Evolutionary conservation across 2,888 invertebrate species (phyloP).

Genomic region (Acrobasis suavella): DNA sequence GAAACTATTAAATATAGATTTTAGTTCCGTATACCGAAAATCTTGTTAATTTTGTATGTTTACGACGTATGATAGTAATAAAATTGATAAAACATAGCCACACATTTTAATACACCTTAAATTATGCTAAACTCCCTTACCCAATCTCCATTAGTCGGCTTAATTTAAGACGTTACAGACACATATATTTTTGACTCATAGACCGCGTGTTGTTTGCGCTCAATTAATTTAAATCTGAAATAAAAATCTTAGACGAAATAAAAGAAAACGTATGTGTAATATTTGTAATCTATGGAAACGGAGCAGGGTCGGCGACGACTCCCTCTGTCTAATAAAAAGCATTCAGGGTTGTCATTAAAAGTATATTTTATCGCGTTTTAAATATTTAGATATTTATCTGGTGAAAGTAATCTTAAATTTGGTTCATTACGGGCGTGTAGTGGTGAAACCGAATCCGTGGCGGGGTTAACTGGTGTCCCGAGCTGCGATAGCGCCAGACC

Average conservation of each 20-base stretch:
- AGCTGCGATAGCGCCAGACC: constrained; percentile 15
- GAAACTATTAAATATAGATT: background rate
- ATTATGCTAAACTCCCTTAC: constrained; percentile 57
- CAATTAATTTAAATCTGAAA: constrained; percentile 74
- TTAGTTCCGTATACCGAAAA: constrained; percentile 20
- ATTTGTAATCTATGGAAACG: constrained; percentile 67
- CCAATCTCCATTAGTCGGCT: constrained; percentile 51
- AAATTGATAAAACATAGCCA: constrained; percentile 61
- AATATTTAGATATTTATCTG: constrained; percentile 79
- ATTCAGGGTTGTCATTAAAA: constrained; percentile 73
- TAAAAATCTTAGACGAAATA: constrained; percentile 63
- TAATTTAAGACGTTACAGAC: constrained; percentile 56
- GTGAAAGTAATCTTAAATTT: constrained; percentile 75
- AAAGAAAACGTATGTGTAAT: constrained; percentile 69
- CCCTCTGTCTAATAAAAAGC: constrained; percentile 67
- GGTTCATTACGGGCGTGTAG: constrained; percentile 61
- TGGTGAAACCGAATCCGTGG: constrained; percentile 66
- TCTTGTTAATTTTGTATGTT: constrained; percentile 38
- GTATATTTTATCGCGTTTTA: constrained; percentile 79
- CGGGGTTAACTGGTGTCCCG: constrained; percentile 26
- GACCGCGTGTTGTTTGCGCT: constrained; percentile 70
- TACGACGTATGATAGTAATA: constrained; percentile 50
- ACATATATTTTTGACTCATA: constrained; percentile 57
- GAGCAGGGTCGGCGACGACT: constrained; percentile 43
- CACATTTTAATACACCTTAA: constrained; percentile 53